A percentile compares a stretch with the other conserved stretches of the same genome.
Evolutionary conservation across 2,888 invertebrate genomes (phyloP).

Genomic region (Cordilura impudica): DNA sequence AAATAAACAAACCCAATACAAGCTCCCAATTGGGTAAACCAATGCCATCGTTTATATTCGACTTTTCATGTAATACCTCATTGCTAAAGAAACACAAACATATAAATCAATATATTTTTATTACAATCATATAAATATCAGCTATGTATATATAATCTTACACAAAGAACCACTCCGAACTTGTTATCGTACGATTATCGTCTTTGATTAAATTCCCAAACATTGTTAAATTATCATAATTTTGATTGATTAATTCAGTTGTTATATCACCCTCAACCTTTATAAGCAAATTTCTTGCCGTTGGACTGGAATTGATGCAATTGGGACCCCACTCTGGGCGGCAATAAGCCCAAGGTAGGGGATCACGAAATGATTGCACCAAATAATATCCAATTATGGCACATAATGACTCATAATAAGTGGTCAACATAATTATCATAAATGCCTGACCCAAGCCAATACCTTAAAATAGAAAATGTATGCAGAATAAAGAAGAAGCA

Average conservation of each 20-base stretch:
- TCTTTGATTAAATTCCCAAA: constrained; percentile 1
- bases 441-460: constrained; percentile 80
- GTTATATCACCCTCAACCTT: constrained; percentile 30
- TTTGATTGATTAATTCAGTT: constrained; percentile 8
- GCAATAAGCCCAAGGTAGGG: constrained; percentile 83
- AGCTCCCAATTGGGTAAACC: constrained; percentile 80
- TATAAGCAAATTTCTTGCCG: not conserved
- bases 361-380: constrained; percentile 81
- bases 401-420: constrained; percentile 81
- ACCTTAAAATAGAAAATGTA: constrained; percentile 75
- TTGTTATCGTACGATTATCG: constrained; percentile 73
- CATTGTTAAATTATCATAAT: constrained; percentile 38
- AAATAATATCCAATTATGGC: constrained; percentile 82
- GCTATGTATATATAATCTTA: constrained; percentile 74
- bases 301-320: constrained; percentile 74
- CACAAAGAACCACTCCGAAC: constrained; percentile 80
- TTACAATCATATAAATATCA: not conserved
- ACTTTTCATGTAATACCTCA: constrained; percentile 79
- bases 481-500: not conserved
- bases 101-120: not conserved
- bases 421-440: constrained; percentile 80
- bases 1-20: constrained; percentile 78
- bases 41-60: constrained; percentile 79
- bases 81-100: constrained; percentile 73
- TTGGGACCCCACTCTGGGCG: constrained; percentile 79